phyloP scores from a whole-genome alignment of 2,888 invertebrate genomes.

The Hypercompe scribonia region DNA sequence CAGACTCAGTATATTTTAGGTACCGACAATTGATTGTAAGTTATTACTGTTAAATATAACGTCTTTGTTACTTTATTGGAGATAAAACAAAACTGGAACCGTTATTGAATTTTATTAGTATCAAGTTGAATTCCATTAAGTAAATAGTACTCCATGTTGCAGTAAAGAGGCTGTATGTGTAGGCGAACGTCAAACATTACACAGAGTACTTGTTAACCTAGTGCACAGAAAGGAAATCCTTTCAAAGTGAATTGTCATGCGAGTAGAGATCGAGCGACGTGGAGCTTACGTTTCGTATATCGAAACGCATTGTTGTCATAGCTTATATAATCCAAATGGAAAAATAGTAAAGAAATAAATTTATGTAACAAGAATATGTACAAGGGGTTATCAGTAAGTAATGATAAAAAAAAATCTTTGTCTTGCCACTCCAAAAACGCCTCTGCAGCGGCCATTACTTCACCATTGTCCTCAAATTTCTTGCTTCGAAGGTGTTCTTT shows the following conservation, averaged over 20 bases:
- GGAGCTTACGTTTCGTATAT: constrained; percentile 28
- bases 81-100: constrained; percentile 40
- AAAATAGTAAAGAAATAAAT: constrained; percentile 7
- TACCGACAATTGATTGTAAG: background rate
- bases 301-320: constrained; percentile 25
- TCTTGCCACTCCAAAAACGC: no score
- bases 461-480: no score
- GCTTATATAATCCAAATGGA: constrained; percentile 3
- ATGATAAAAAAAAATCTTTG: no score
- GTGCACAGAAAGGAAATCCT: constrained; percentile 49
- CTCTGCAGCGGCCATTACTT: no score
- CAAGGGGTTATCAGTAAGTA: no score
- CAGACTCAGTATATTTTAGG: background rate
- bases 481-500: no score
- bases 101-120: constrained; percentile 58
- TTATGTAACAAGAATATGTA: background rate
- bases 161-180: constrained; percentile 24
- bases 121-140: constrained; percentile 39
- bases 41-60: background rate
- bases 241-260: constrained; percentile 56
- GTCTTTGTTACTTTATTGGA: background rate
- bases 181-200: constrained; percentile 6
- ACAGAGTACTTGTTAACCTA: constrained; percentile 33
- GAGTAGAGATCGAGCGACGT: constrained; percentile 41
- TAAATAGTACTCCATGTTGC: constrained; percentile 21